Conservation (phyloP, 2,888 invertebrate genomes). For the Tipula vernalis region DNA sequence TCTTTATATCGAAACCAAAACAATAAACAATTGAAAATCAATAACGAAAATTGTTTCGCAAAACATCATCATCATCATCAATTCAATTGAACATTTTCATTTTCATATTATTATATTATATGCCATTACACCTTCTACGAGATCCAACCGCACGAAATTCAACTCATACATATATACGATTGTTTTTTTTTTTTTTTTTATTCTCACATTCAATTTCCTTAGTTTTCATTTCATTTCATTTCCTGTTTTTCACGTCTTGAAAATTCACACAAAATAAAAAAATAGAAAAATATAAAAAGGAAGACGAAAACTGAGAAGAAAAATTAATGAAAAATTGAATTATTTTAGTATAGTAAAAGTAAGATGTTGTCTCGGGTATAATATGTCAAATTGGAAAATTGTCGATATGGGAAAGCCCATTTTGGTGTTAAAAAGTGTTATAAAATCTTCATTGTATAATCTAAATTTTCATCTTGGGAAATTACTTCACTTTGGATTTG, state of each 20-base stretch:
- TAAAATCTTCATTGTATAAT: too few species aligned
- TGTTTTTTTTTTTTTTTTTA: background rate
- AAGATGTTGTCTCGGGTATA: background rate
- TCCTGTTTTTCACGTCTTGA: background rate
- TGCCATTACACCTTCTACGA: background rate
- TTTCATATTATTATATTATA: background rate
- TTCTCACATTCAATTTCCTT: background rate
- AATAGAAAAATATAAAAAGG: background rate
- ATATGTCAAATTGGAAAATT: background rate
- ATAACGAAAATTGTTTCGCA: background rate
- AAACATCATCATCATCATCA: background rate
- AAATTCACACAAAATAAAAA: background rate
- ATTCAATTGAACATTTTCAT: slow-evolving; percentile 4
- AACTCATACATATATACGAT: background rate
- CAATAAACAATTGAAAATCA: background rate
- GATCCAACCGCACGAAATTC: background rate
- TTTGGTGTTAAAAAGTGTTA: too few species aligned
- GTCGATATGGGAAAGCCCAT: background rate
- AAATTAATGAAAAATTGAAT: background rate
- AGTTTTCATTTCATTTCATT: slow-evolving; percentile 4
- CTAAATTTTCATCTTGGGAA: too few species aligned
- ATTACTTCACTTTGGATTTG: too few species aligned
- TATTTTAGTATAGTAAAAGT: background rate
- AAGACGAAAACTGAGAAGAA: background rate
- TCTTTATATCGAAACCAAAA: background rate